These are phyloP conservation scores for Limenitis camilla DNA, from an alignment of 2,888 invertebrate genomes.

Conservation along the genomic window DNA sequence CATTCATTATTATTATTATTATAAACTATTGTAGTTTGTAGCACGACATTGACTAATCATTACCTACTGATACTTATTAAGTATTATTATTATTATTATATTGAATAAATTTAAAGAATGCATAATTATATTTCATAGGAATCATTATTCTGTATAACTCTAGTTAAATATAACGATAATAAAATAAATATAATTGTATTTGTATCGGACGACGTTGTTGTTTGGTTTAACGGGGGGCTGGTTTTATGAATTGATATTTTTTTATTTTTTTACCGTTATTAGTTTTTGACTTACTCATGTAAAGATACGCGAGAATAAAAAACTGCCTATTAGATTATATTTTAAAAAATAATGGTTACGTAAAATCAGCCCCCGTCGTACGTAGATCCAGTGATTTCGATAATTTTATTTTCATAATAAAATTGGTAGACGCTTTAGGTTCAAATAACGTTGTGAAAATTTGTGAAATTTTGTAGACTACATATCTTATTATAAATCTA, in stretches of 20 bases:
- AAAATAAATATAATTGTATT: slow-evolving; percentile 55
- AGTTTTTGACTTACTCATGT: slow-evolving; percentile 70
- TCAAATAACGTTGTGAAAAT: slow-evolving; percentile 75
- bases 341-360: slow-evolving; percentile 71
- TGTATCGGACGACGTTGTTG: slow-evolving; percentile 51
- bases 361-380: slow-evolving; percentile 65
- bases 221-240: slow-evolving; percentile 61
- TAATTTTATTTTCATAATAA: slow-evolving; percentile 74
- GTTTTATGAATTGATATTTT: slow-evolving; percentile 71
- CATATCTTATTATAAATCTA: slow-evolving; percentile 76
- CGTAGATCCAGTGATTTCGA: slow-evolving; percentile 70
- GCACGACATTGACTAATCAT: slow-evolving; percentile 73
- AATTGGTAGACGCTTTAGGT: slow-evolving; percentile 75
- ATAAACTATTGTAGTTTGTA: slow-evolving; percentile 71
- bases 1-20: slow-evolving; percentile 60
- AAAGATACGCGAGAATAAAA: slow-evolving; percentile 60
- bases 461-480: slow-evolving; percentile 76
- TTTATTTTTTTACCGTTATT: slow-evolving; percentile 75
- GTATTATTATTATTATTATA: slow-evolving; percentile 74
- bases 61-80: slow-evolving; percentile 74
- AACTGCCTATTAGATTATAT: slow-evolving; percentile 75
- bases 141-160: slow-evolving; percentile 76
- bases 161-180: slow-evolving; percentile 75
- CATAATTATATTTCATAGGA: slow-evolving; percentile 77
- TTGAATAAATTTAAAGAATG: slow-evolving; percentile 75